Conservation (phyloP, 2,888 invertebrate genomes). For the Epiblema foenella region DNA sequence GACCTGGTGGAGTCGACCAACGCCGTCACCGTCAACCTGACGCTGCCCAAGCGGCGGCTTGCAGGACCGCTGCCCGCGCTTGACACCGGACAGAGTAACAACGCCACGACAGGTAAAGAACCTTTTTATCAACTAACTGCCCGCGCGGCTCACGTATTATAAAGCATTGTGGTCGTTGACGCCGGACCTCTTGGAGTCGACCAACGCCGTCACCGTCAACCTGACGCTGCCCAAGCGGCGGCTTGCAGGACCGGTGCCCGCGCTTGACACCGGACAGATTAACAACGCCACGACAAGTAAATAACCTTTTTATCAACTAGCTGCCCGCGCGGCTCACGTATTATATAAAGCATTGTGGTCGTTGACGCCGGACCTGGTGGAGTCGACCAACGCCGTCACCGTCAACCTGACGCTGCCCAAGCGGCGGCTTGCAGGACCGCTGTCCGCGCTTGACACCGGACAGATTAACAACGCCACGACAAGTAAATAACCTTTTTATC, state of each 20-base stretch:
- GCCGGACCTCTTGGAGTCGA: slow-evolving; percentile 88
- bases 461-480: slow-evolving; percentile 49
- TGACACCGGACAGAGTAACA: no score
- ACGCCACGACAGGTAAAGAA: slow-evolving; percentile 44
- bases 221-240: slow-evolving; percentile 88
- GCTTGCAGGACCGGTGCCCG: slow-evolving; percentile 83
- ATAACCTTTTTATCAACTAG: not conserved
- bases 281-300: slow-evolving; percentile 47
- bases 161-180: slow-evolving; percentile 91
- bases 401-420: slow-evolving; percentile 88
- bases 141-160: not conserved
- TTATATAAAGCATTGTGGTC: slow-evolving; percentile 88
- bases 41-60: slow-evolving; percentile 87
- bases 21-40: slow-evolving; percentile 88
- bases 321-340: not conserved
- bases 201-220: slow-evolving; percentile 88
- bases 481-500: slow-evolving; percentile 15
- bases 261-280: no score
- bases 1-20: slow-evolving; percentile 88
- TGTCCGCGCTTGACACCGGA: no score
- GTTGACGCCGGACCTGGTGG: slow-evolving; percentile 92
- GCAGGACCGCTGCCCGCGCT: slow-evolving; percentile 84
- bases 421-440: slow-evolving; percentile 85
- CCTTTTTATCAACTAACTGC: not conserved
- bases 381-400: slow-evolving; percentile 87